Percentiles rank a stretch among this genome's conserved stretches.
Conservation (phyloP, 2,797 vertebrate genomes). For the Ambastaia sidthimunki region DNA sequence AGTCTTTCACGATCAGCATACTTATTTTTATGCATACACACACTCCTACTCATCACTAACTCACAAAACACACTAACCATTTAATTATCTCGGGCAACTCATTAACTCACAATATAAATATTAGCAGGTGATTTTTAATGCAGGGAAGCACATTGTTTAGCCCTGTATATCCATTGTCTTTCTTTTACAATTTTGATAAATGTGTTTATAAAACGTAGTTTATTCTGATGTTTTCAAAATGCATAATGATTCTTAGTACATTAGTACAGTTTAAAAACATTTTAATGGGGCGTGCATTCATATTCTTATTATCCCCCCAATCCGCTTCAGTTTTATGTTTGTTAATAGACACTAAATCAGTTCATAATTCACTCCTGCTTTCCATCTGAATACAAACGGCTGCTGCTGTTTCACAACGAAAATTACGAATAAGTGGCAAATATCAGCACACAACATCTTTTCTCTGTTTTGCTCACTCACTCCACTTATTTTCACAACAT, state of each 20-base stretch:
- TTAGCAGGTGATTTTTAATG: slow-evolving; percentile 58
- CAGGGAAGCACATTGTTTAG: slow-evolving; percentile 15
- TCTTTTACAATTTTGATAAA: slow-evolving; percentile 7
- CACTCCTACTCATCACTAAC: slow-evolving; percentile 33
- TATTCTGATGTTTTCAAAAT: slow-evolving; percentile 36
- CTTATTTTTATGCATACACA: slow-evolving; percentile 47
- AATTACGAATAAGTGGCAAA: slow-evolving; percentile 25
- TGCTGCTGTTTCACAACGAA: slow-evolving; percentile 27
- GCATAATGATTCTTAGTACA: slow-evolving; percentile 41
- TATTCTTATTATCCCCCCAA: slow-evolving; percentile 37
- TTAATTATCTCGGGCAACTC: slow-evolving; percentile 53
- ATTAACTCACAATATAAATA: slow-evolving; percentile 59
- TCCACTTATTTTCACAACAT: slow-evolving; percentile 33
- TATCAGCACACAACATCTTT: slow-evolving; percentile 31
- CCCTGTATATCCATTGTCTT: slow-evolving; percentile 38
- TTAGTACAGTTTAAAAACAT: slow-evolving; percentile 31
- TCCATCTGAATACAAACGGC: slow-evolving; percentile 50
- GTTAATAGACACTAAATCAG: slow-evolving; percentile 43
- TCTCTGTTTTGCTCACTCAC: slow-evolving; percentile 36
- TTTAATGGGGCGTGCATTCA: slow-evolving; percentile 45
- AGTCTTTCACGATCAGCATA: slow-evolving; percentile 47
- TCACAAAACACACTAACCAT: slow-evolving; percentile 46
- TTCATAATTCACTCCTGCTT: slow-evolving; percentile 36
- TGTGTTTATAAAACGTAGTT: slow-evolving; percentile 32
- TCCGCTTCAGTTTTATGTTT: slow-evolving; percentile 14